Percentiles rank a stretch among this genome's conserved stretches.
phyloP scores from a whole-genome alignment of 1,140 invertebrate species.

The Apis dorsata region DNA sequence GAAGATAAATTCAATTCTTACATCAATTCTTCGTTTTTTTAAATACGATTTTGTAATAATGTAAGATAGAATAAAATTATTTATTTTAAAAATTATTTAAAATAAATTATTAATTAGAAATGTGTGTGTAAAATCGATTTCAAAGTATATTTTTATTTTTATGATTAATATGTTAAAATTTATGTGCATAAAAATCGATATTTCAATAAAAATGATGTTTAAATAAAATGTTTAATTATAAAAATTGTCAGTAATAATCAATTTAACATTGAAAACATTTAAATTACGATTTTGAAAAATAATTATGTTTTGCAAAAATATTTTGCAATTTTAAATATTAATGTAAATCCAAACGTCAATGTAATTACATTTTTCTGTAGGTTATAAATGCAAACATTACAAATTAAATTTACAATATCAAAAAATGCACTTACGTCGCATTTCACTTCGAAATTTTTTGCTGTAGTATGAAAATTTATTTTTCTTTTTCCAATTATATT shows the following conservation, averaged over 20 bases:
- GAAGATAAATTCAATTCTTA: no score
- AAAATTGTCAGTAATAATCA: not conserved
- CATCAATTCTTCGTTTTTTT: no score
- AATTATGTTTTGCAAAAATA: no score
- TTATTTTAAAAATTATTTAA: no score
- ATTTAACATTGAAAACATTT: not conserved
- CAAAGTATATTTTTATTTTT: no score
- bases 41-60: no score
- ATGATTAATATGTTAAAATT: no score
- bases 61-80: no score
- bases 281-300: not conserved
- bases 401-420: not conserved
- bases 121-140: no score
- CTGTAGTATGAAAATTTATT: conserved; percentile 1
- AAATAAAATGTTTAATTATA: no score
- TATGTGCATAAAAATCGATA: not conserved
- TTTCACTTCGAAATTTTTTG: not conserved
- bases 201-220: not conserved
- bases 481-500: not conserved
- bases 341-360: not conserved
- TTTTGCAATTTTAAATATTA: not conserved
- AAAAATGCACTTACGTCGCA: conserved; percentile 35
- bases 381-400: not conserved
- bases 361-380: not conserved
- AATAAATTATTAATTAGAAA: no score